Conservation (phyloP, 2,113 vertebrate genomes). For the Motacilla alba region DNA sequence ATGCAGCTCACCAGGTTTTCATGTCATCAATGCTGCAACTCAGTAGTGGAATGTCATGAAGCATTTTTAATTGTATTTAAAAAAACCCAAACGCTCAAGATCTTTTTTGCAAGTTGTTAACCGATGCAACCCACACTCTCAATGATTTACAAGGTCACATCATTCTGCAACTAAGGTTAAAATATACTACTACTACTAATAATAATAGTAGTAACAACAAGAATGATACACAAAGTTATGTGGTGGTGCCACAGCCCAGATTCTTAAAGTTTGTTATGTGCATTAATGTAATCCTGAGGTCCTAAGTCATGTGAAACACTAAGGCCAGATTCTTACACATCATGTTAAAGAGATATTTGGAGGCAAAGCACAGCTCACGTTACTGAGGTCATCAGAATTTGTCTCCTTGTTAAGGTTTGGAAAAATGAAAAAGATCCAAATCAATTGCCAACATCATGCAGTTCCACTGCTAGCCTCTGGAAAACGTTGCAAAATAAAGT, state of each 20-base stretch:
- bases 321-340: background rate
- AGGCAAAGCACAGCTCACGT: background rate
- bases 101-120: background rate
- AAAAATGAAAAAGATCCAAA: background rate
- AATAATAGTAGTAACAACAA: background rate
- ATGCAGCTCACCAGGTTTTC: background rate
- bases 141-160: background rate
- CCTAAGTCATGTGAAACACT: background rate
- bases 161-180: background rate
- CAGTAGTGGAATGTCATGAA: background rate
- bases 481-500: background rate
- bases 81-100: background rate
- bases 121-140: accelerated
- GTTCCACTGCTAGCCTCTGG: background rate
- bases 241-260: background rate
- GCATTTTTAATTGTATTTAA: background rate
- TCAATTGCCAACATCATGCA: background rate
- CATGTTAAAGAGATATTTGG: background rate
- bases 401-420: background rate
- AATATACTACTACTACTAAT: background rate
- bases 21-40: background rate
- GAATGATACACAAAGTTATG: background rate
- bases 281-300: background rate
- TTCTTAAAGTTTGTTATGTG: background rate
- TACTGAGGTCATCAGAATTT: background rate